phyloP scores from a whole-genome alignment of 2,113 vertebrate genomes.

The Capreolus pygargus region DNA sequence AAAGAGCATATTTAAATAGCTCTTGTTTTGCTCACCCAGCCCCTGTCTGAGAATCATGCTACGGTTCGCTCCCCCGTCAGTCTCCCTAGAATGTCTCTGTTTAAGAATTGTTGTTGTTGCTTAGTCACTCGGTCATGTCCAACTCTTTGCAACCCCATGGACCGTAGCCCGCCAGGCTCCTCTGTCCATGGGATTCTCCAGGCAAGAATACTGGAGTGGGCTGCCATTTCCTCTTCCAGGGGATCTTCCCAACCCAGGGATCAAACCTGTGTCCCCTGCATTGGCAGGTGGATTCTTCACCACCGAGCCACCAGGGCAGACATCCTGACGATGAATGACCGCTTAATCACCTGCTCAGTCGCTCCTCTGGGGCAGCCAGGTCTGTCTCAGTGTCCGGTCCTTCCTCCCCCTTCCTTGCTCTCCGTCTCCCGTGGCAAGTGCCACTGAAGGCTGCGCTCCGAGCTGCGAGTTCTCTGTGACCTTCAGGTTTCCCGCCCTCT shows the following conservation, averaged over 20 bases:
- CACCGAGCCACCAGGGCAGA: background rate
- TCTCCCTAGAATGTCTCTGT: background rate
- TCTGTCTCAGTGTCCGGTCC: background rate
- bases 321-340: background rate
- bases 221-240: background rate
- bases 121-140: background rate
- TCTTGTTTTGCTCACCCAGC: background rate
- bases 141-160: background rate
- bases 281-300: background rate
- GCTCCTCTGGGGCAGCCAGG: background rate
- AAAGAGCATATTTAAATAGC: background rate
- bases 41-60: background rate
- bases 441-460: too few species aligned
- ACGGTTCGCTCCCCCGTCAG: rapidly evolving
- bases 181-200: background rate
- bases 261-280: background rate
- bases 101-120: background rate
- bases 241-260: background rate
- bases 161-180: background rate
- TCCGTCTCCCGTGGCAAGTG: background rate
- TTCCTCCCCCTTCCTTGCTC: background rate
- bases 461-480: background rate
- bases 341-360: background rate
- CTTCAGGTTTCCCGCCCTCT: background rate
- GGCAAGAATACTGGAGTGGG: background rate